phyloP scores from a whole-genome alignment of 2,113 vertebrate species.

The Electrona antarctica region DNA sequence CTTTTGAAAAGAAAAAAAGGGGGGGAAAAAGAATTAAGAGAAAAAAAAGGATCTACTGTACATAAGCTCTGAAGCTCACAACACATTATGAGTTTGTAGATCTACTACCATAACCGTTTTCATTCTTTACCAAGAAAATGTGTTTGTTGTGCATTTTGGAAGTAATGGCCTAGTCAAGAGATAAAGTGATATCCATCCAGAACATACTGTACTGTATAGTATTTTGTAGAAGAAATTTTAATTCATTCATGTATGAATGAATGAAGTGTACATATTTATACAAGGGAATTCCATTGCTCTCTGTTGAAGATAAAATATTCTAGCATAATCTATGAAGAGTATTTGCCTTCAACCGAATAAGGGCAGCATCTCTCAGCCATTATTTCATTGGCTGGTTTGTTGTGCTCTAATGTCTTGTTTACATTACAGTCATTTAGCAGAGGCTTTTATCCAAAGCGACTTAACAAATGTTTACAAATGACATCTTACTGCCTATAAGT shows the following conservation, averaged over 20 bases:
- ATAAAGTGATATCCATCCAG: neutral
- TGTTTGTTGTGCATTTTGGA: neutral
- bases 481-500: slow-evolving; percentile 41
- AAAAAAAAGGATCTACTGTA: no score
- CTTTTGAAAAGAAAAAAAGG: no score
- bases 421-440: no score
- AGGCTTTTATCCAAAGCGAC: no score
- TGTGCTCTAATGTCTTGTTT: slow-evolving; percentile 52
- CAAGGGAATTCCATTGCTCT: neutral
- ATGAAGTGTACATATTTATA: neutral
- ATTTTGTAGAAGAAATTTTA: slow-evolving; percentile 1
- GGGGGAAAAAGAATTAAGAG: no score
- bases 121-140: neutral
- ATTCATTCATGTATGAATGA: neutral
- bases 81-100: no score
- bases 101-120: neutral
- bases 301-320: neutral
- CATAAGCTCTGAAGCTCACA: no score
- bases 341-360: neutral
- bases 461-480: slow-evolving; percentile 52
- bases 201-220: no score
- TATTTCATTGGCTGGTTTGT: slow-evolving; percentile 20
- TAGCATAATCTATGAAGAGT: neutral
- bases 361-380: neutral
- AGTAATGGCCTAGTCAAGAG: neutral